phyloP scores from a whole-genome alignment of 2,888 invertebrate species.

The Allacma fusca region DNA sequence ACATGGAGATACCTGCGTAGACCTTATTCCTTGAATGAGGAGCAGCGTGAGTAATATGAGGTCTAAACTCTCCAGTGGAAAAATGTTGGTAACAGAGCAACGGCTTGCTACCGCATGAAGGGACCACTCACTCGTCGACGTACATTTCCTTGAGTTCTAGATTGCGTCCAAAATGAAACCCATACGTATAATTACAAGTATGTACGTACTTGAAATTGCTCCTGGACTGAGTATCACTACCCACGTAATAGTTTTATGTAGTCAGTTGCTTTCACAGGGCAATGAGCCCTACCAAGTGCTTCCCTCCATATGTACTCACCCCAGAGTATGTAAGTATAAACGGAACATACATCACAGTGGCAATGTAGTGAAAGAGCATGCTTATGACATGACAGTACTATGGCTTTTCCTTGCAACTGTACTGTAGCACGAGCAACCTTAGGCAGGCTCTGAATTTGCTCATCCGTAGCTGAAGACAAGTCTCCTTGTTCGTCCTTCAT shows the following conservation, averaged over 20 bases:
- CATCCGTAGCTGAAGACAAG: conserved; percentile 40
- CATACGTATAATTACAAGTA: neutral
- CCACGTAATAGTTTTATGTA: neutral
- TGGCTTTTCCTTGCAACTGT: too few relatives aligned
- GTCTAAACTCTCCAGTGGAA: too few relatives aligned
- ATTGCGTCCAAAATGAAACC: neutral
- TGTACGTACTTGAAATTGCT: neutral
- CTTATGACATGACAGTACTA: too few relatives aligned
- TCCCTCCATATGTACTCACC: neutral
- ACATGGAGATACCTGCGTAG: too few relatives aligned
- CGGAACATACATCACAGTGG: too few relatives aligned
- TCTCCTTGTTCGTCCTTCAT: conserved; percentile 16
- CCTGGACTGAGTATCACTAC: neutral
- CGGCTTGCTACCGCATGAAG: too few relatives aligned
- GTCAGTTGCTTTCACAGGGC: conserved; percentile 5
- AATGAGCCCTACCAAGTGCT: conserved; percentile 24
- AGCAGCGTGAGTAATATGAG: too few relatives aligned
- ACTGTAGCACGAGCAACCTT: neutral
- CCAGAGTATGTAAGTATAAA: neutral
- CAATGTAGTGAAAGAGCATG: too few relatives aligned
- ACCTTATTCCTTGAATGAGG: too few relatives aligned
- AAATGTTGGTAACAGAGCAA: too few relatives aligned
- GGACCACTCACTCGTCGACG: neutral
- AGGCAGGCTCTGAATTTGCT: conserved; percentile 24
- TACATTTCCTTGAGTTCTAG: neutral